Base-by-base conservation (phyloP, 1,140 invertebrate species). In the Trachymyrmex cornetzi region DNA sequence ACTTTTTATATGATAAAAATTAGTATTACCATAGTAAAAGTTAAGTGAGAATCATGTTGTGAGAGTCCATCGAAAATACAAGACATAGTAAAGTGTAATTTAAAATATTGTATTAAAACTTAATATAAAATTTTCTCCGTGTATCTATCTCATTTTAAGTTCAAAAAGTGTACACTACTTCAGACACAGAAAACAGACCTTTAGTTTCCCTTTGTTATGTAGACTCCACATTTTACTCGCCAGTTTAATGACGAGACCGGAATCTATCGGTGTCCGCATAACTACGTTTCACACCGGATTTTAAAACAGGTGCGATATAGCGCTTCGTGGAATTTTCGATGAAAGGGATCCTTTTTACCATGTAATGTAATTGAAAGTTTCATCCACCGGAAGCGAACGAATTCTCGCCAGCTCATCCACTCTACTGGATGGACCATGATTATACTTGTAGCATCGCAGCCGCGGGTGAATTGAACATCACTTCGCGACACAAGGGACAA, bases 311-410 rank as follows among this genome's bases (percentile, higher is more conserved):
- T 48, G 30, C 48, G 30, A 57, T 7, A 69, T 14, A 19, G 22
- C 48, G 30, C 30, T 71, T 69, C 48, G 38, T n/a, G n/a, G 19
- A 14, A 12, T 22, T 80, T 27, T 24, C 77, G 19, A 50, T 67
- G 27, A 55, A 44, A 81, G 30, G 16, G 3, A 0, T 2, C 22
- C 30, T 80, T 84, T 75, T 75, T 22, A 34, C 67, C 24, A 19
- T 9, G 19, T 74, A 61, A 82, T 74, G 67, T n/a, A 61, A 74
- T 61, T 61, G 80, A 34, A 74, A 84, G 80, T 74, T 84, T 84
- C 53, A 57, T 72, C 24, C 30, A 59, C 34, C 11, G 16, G 64
- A 22, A 3, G 50, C 34, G 67, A 82, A 9, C 30, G 50, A 48
- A 22, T 24, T 74, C 19, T 19, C 67, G 14, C n/a, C 34, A 12